Percentiles rank a stretch among this genome's conserved stretches.
Conservation (phyloP, 2,797 vertebrate species). For the Neomorphus geoffroyi region DNA sequence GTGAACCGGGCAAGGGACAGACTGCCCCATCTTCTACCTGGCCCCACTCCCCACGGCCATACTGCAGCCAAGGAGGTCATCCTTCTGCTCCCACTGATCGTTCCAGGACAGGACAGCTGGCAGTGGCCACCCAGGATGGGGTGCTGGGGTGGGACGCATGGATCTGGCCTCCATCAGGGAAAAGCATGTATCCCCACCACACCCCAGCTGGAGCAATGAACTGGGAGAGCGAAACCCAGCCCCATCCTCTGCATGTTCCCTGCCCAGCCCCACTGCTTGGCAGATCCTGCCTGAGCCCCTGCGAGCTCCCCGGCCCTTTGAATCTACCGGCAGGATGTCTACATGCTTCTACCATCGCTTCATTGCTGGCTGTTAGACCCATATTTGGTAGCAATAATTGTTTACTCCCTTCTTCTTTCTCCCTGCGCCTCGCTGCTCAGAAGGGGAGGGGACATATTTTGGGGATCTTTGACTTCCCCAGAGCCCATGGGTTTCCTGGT, state of each 20-base stretch:
- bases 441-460: slow-evolving; percentile 40
- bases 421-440: background rate
- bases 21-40: too few relatives aligned
- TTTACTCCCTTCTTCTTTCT: slow-evolving; percentile 39
- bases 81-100: background rate
- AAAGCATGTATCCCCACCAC: rapidly evolving
- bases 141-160: background rate
- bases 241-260: background rate
- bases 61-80: too few relatives aligned
- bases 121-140: rapidly evolving
- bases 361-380: slow-evolving; percentile 57
- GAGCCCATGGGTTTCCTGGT: background rate
- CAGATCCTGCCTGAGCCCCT: background rate
- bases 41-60: too few relatives aligned
- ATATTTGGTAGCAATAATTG: slow-evolving; percentile 69
- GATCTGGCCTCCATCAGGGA: rapidly evolving
- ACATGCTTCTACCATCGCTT: slow-evolving; percentile 51
- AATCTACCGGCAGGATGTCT: slow-evolving; percentile 60
- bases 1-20: too few relatives aligned
- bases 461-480: background rate
- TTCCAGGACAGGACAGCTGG: background rate
- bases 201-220: background rate
- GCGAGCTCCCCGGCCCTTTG: slow-evolving; percentile 5
- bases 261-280: background rate
- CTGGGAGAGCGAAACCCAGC: background rate